Evolutionary conservation across 2,797 vertebrate species (phyloP).

Genomic region (Zalophus californianus): DNA sequence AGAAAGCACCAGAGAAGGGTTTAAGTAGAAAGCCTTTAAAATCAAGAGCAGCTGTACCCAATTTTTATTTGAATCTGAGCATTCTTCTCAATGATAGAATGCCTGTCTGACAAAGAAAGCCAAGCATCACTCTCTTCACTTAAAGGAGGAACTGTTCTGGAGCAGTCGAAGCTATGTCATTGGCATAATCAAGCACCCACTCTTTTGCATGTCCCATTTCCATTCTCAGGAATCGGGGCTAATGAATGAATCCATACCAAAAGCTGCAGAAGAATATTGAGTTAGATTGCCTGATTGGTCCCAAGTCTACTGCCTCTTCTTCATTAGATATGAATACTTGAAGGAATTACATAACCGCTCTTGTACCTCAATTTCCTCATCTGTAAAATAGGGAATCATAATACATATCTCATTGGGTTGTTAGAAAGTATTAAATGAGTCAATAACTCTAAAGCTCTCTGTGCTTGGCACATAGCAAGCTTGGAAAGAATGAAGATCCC

Average conservation of each 20-base stretch:
- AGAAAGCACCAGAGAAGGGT: not conserved
- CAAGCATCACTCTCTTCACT: not conserved
- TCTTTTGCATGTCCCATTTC: not conserved
- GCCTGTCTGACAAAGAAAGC: not conserved
- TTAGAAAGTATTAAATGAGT: not conserved
- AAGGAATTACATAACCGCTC: not conserved
- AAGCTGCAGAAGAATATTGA: not conserved
- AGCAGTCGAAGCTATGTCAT: fast-evolving
- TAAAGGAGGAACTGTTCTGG: not conserved
- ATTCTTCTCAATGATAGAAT: not conserved
- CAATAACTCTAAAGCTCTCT: not conserved
- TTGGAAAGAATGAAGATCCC: not conserved
- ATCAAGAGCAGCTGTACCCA: not conserved
- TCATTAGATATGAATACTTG: not conserved
- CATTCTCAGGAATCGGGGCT: not conserved
- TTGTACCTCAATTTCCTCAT: not conserved
- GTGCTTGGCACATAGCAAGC: not conserved
- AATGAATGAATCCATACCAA: not conserved
- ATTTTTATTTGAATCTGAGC: not conserved
- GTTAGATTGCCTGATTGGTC: not conserved
- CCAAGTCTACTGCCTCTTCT: not conserved
- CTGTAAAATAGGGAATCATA: not conserved
- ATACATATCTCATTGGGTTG: not conserved
- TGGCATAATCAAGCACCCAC: too few relatives aligned
- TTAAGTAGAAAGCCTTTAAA: not conserved